These are phyloP conservation scores for Cataglyphis rosenhaueri DNA, from an alignment of 2,888 invertebrate genomes.

Conservation along the genomic window DNA sequence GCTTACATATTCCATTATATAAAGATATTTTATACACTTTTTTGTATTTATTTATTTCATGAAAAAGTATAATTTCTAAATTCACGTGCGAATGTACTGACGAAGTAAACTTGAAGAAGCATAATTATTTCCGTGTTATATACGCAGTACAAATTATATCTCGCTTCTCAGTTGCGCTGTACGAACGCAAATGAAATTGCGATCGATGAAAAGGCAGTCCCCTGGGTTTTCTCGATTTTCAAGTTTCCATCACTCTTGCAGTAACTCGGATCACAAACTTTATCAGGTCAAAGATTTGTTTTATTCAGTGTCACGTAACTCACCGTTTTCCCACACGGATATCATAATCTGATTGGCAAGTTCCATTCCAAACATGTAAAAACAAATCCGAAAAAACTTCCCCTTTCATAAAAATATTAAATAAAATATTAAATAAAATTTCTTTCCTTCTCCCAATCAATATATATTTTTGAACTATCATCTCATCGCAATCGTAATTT, in stretches of 20 bases:
- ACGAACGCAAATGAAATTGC: slow-evolving; percentile 48
- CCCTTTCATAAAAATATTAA: background rate
- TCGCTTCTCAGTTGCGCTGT: background rate
- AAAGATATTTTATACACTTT: background rate
- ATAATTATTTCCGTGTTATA: slow-evolving; percentile 17
- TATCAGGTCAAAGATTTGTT: slow-evolving; percentile 56
- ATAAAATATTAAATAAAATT: slow-evolving; percentile 11
- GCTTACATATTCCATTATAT: background rate
- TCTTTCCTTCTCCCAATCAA: background rate
- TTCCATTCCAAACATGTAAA: slow-evolving; percentile 39
- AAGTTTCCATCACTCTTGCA: slow-evolving; percentile 37
- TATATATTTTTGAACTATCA: background rate
- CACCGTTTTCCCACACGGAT: slow-evolving; percentile 49
- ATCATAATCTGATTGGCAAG: slow-evolving; percentile 53
- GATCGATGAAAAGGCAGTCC: slow-evolving; percentile 42
- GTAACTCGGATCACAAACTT: slow-evolving; percentile 54
- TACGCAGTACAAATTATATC: background rate
- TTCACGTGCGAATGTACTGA: background rate
- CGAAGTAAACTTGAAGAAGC: background rate
- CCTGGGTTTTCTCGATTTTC: slow-evolving; percentile 33
- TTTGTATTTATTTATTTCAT: background rate
- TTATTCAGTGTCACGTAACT: slow-evolving; percentile 56
- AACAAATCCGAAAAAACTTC: slow-evolving; percentile 13
- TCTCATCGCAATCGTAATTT: slow-evolving; percentile 13
- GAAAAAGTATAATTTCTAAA: background rate